phyloP scores from a whole-genome alignment of 1,140 invertebrate species.

The Bilobella aurantiaca region DNA sequence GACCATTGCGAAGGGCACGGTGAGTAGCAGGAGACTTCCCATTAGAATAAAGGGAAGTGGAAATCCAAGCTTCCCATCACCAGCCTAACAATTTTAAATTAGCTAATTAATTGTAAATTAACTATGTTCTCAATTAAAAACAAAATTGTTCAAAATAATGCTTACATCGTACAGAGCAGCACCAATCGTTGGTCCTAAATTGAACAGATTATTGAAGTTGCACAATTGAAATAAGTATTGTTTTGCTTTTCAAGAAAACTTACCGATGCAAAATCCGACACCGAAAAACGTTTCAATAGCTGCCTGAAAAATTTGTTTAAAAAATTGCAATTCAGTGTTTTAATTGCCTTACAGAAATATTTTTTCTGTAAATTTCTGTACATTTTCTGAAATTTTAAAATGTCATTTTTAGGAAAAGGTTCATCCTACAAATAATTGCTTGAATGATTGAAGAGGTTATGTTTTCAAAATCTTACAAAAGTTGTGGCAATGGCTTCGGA shows the following conservation, averaged over 20 bases:
- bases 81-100: slow-evolving; percentile 29
- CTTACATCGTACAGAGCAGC: slow-evolving; percentile 44
- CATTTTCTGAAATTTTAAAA: too few species aligned
- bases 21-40: slow-evolving; percentile 45
- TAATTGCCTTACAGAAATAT: too few species aligned
- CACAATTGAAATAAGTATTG: neutral
- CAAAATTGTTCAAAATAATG: slow-evolving; percentile 3
- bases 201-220: neutral
- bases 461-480: slow-evolving; percentile 55
- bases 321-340: too few species aligned
- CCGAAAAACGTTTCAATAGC: slow-evolving; percentile 53
- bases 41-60: slow-evolving; percentile 50
- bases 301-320: too few species aligned
- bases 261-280: slow-evolving; percentile 46
- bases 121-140: too few species aligned
- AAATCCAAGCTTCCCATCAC: slow-evolving; percentile 44
- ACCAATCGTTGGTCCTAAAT: slow-evolving; percentile 46
- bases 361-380: too few species aligned
- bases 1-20: slow-evolving; percentile 43
- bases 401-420: too few species aligned
- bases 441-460: too few species aligned
- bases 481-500: slow-evolving; percentile 78
- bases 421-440: too few species aligned
- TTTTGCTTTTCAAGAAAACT: neutral
- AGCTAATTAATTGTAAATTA: too few species aligned